phyloP scores from a whole-genome alignment of 1,140 invertebrate genomes.

The Drosophila seguyi region DNA sequence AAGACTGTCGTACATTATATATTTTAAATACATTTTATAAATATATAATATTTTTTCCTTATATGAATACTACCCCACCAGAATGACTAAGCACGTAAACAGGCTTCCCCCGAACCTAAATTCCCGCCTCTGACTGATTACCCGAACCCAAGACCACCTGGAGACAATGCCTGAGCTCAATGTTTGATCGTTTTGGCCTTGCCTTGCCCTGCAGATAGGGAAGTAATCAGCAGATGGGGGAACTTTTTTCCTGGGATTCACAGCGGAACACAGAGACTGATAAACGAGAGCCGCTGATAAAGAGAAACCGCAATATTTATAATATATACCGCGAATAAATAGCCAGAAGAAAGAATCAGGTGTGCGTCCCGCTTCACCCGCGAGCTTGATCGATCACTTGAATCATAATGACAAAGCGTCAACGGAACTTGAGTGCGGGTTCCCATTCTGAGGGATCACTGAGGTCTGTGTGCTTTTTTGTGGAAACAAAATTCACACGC shows the following conservation, averaged over 20 bases:
- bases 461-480: constrained; percentile 13
- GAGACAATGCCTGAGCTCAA: constrained; percentile 24
- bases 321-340: constrained; percentile 8
- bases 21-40: background rate
- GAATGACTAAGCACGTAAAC: constrained; percentile 1
- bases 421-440: constrained; percentile 10
- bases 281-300: constrained; percentile 34
- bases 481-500: constrained; percentile 9
- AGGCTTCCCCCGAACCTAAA: constrained; percentile 12
- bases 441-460: constrained; percentile 8
- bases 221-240: constrained; percentile 31
- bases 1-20: background rate
- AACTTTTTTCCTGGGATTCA: constrained; percentile 37
- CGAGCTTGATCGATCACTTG: constrained; percentile 24
- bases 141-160: constrained; percentile 18
- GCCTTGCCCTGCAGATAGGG: constrained; percentile 14
- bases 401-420: constrained; percentile 18
- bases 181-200: constrained; percentile 43
- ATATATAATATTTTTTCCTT: background rate
- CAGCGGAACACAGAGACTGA: constrained; percentile 20
- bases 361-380: background rate
- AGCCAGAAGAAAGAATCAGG: constrained; percentile 9
- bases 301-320: constrained; percentile 12
- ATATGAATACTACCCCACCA: background rate
- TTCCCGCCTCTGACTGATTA: constrained; percentile 4